Percentiles rank a stretch among this genome's conserved stretches.
These are phyloP conservation scores for Calidris pygmaea DNA, from an alignment of 2,113 vertebrate species.

Conservation along the genomic window DNA sequence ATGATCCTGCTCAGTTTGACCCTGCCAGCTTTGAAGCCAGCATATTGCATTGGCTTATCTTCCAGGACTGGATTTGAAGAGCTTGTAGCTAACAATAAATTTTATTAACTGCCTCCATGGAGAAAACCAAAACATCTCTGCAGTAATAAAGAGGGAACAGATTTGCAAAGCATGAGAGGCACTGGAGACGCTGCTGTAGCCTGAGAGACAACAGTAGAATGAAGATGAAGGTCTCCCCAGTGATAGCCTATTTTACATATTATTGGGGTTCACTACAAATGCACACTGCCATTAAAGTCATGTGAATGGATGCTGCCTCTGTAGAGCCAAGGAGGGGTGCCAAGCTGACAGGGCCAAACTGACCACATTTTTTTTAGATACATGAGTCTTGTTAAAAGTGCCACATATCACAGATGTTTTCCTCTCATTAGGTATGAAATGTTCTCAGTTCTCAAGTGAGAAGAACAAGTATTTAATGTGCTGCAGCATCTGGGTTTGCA, in stretches of 20 bases:
- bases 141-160: neutral
- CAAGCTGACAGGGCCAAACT: neutral
- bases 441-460: neutral
- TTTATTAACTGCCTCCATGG: neutral
- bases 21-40: neutral
- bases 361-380: neutral
- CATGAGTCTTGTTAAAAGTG: neutral
- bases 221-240: neutral
- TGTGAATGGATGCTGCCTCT: neutral
- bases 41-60: neutral
- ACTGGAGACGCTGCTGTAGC: neutral
- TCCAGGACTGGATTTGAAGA: neutral
- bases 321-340: accelerated
- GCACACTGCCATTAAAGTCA: neutral
- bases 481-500: neutral
- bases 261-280: neutral
- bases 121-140: neutral
- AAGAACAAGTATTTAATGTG: neutral
- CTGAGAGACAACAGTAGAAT: neutral
- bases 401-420: neutral
- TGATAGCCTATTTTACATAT: neutral
- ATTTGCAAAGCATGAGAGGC: neutral
- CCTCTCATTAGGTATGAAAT: neutral
- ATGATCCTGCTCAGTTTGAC: neutral
- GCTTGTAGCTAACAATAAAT: neutral